A percentile compares a stretch with the other conserved stretches of the same genome.
These are phyloP conservation scores for Rhinogobius similis DNA, from an alignment of 2,113 vertebrate species.

Conservation along the genomic window DNA sequence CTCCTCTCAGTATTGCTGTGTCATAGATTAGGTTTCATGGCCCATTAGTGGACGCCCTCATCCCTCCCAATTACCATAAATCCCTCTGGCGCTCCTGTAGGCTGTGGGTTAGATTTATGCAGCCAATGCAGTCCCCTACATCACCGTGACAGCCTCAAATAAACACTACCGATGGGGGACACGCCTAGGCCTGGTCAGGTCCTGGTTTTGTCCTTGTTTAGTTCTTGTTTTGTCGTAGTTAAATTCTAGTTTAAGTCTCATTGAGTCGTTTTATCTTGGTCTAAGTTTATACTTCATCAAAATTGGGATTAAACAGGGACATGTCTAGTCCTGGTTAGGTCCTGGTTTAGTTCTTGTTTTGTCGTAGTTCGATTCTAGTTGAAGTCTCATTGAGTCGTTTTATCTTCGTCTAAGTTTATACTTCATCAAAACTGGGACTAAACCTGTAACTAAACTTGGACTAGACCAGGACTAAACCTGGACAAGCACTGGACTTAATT, in stretches of 20 bases:
- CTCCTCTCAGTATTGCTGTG: slow-evolving; percentile 41
- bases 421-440: too few species aligned
- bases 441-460: too few species aligned
- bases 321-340: neutral
- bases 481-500: too few species aligned
- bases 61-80: slow-evolving; percentile 64
- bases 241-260: neutral
- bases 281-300: too few species aligned
- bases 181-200: neutral
- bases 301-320: too few species aligned
- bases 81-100: slow-evolving; percentile 50
- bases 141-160: slow-evolving; percentile 44
- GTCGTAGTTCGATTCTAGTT: too few species aligned
- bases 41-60: slow-evolving; percentile 60
- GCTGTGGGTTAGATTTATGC: slow-evolving; percentile 54
- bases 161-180: slow-evolving; percentile 30
- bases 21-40: slow-evolving; percentile 71
- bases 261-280: too few species aligned
- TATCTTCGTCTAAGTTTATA: too few species aligned
- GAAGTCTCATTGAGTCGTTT: too few species aligned
- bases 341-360: neutral
- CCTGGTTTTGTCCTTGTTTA: neutral
- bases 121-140: slow-evolving; percentile 20
- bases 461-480: too few species aligned
- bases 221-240: too few species aligned